phyloP scores from a whole-genome alignment of 2,113 vertebrate genomes.

The Malurus alboscapulatus region DNA sequence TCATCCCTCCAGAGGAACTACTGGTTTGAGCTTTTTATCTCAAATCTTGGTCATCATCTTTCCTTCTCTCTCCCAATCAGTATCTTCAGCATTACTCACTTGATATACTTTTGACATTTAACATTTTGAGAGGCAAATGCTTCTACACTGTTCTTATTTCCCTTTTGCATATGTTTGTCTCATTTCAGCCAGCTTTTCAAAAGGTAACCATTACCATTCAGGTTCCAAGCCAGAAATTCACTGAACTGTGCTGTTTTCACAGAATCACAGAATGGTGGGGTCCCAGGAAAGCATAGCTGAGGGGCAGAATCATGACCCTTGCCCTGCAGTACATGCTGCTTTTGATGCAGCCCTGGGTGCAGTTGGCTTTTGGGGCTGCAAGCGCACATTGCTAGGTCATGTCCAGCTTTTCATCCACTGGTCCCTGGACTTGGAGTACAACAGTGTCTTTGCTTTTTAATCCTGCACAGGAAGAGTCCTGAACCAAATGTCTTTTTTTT shows the following conservation, averaged over 20 bases:
- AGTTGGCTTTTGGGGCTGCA: neutral
- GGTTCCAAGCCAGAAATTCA: neutral
- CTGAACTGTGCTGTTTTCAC: neutral
- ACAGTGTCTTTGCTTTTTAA: neutral
- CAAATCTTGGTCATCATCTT: neutral
- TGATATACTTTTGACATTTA: neutral
- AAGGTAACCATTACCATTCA: neutral
- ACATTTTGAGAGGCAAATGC: neutral
- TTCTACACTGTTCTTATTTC: neutral
- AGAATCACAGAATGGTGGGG: neutral
- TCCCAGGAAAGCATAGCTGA: neutral
- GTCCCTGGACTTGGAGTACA: neutral
- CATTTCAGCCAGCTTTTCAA: neutral
- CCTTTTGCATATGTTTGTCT: neutral
- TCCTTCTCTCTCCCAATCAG: neutral
- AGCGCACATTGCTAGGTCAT: rapidly evolving
- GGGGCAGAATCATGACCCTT: neutral
- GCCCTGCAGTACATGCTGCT: rapidly evolving
- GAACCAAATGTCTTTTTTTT: neutral
- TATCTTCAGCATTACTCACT: neutral
- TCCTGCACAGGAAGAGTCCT: neutral
- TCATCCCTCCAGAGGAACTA: neutral
- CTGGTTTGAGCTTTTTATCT: neutral
- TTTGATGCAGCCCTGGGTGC: neutral
- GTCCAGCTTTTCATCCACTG: neutral